These are phyloP conservation scores for Sardina pilchardus DNA, from an alignment of 2,113 vertebrate genomes.

Conservation along the genomic window DNA sequence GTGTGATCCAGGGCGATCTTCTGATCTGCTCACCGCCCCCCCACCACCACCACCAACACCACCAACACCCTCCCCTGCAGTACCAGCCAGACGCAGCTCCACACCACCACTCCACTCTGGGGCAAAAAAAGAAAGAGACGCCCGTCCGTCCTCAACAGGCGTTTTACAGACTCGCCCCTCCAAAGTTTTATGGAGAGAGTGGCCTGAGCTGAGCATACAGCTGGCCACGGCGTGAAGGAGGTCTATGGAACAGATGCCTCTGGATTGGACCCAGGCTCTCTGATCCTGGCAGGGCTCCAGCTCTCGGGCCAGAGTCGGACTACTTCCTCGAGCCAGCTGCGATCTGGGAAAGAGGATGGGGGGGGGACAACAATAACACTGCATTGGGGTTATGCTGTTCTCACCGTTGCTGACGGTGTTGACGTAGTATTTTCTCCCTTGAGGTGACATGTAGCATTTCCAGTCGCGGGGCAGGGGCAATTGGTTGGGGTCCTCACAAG, in stretches of 20 bases:
- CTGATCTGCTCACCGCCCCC: too few relatives aligned
- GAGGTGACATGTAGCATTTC: constrained; percentile 94
- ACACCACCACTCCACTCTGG: constrained; percentile 1
- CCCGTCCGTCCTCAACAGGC: neutral
- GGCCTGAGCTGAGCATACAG: neutral
- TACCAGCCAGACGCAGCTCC: constrained; percentile 46
- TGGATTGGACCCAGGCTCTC: neutral
- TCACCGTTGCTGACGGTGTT: constrained; percentile 93
- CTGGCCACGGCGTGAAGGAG: neutral
- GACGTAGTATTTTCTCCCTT: constrained; percentile 93
- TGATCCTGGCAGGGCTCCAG: neutral
- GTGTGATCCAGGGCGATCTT: neutral
- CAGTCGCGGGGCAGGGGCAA: constrained; percentile 86
- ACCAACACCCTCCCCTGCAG: neutral
- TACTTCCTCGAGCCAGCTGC: neutral
- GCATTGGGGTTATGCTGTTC: constrained; percentile 39
- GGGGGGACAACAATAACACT: neutral
- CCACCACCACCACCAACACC: too few relatives aligned
- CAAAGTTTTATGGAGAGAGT: constrained; percentile 3
- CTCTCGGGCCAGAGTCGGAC: neutral
- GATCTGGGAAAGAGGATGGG: neutral
- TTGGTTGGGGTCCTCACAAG: constrained; percentile 79
- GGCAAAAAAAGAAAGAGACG: neutral
- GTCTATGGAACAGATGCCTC: neutral
- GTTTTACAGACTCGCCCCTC: neutral